phyloP scores from a whole-genome alignment of 2,797 vertebrate species.

The Liasis olivaceus region DNA sequence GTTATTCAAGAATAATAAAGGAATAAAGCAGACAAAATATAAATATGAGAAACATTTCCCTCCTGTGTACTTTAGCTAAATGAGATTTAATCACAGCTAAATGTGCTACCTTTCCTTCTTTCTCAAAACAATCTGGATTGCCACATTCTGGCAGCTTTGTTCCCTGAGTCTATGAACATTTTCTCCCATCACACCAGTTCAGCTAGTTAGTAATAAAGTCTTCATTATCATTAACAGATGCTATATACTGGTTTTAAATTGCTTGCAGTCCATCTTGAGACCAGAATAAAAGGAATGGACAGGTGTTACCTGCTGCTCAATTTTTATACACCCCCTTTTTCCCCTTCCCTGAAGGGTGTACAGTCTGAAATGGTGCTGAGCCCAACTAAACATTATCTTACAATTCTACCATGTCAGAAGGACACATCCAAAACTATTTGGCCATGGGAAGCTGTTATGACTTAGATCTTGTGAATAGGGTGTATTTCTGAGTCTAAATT shows the following conservation, averaged over 20 bases:
- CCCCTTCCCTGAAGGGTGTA: constrained; percentile 18
- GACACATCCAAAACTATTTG: constrained; percentile 42
- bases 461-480: constrained; percentile 1
- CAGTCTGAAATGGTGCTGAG: constrained; percentile 31
- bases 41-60: neutral
- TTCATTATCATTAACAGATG: neutral
- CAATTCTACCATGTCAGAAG: constrained; percentile 39
- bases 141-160: neutral
- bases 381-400: constrained; percentile 10
- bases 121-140: neutral
- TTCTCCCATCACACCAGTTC: neutral
- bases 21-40: neutral
- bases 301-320: constrained; percentile 48
- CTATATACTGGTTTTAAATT: neutral
- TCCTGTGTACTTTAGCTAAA: neutral
- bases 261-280: neutral
- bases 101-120: neutral
- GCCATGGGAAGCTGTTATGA: constrained; percentile 42
- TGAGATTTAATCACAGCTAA: neutral
- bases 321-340: constrained; percentile 41
- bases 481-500: neutral
- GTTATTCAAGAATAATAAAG: neutral
- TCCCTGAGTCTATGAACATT: neutral
- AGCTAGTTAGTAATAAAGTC: neutral
- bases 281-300: neutral